Conservation (phyloP, 30 jellyfish, hydroid and myxozoan genomes). For the Rhopilema esculentum region DNA sequence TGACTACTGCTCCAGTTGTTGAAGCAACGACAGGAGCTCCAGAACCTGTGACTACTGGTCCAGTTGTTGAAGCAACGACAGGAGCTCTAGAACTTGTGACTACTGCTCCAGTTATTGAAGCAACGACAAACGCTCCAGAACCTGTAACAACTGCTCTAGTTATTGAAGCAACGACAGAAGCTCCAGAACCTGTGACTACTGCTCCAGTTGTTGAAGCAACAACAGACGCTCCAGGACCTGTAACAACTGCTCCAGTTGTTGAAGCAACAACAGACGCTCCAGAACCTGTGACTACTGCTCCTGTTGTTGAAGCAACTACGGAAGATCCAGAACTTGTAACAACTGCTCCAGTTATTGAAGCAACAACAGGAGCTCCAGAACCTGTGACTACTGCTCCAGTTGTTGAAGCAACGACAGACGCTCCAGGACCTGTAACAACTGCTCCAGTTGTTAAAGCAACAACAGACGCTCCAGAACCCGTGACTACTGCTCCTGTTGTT, state of each 20-base stretch:
- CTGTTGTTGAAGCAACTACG: constrained; percentile 8
- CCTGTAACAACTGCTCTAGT: not conserved
- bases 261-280: not conserved
- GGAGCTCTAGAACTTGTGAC: constrained; percentile 11
- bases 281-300: constrained; percentile 11
- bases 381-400: constrained; percentile 18
- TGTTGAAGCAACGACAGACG: constrained; percentile 1
- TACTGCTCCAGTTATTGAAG: constrained; percentile 6
- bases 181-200: constrained; percentile 3
- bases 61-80: not conserved
- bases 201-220: not conserved
- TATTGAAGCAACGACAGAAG: not conserved
- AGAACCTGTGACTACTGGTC: not conserved
- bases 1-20: constrained; percentile 32
- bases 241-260: constrained; percentile 5
- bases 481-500: constrained; percentile 16
- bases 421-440: constrained; percentile 25
- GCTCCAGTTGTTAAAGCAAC: constrained; percentile 1
- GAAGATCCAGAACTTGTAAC: constrained; percentile 9
- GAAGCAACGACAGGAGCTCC: constrained; percentile 7
- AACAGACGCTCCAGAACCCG: constrained; percentile 4
- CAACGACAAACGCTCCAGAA: constrained; percentile 6
- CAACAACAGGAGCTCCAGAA: constrained; percentile 20
- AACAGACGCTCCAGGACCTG: constrained; percentile 2
- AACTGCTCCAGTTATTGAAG: constrained; percentile 5